These are phyloP conservation scores for Neolamprologus toae DNA, from an alignment of 2,113 vertebrate species.

Conservation along the genomic window DNA sequence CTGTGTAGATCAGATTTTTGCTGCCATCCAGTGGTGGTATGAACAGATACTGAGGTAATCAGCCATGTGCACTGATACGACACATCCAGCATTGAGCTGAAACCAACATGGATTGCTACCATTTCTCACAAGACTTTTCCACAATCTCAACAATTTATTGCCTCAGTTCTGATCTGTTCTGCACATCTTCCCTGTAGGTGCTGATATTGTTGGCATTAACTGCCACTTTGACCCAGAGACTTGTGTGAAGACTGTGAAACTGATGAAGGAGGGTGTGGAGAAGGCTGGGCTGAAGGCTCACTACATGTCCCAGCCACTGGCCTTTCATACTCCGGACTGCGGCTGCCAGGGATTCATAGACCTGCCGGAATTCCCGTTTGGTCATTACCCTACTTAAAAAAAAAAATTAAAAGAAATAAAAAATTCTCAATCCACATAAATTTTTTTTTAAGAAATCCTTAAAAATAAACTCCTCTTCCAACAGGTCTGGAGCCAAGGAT, in stretches of 20 bases:
- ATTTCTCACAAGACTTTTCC: not conserved
- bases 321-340: slow-evolving; percentile 92
- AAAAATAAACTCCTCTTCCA: not conserved
- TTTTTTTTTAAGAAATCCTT: fast-evolving
- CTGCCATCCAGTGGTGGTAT: not conserved
- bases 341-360: slow-evolving; percentile 94
- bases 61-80: not conserved
- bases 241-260: slow-evolving; percentile 79
- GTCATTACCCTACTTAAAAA: slow-evolving; percentile 46
- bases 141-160: not conserved
- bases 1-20: not conserved
- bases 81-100: not conserved
- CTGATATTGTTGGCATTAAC: slow-evolving; percentile 86
- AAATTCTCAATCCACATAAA: not conserved
- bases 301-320: slow-evolving; percentile 89
- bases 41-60: not conserved
- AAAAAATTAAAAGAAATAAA: fast-evolving
- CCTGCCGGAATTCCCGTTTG: slow-evolving; percentile 93
- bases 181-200: slow-evolving; percentile 70
- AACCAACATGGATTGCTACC: not conserved
- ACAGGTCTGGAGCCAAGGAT: slow-evolving; percentile 90
- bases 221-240: slow-evolving; percentile 93
- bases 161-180: not conserved
- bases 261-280: slow-evolving; percentile 92
- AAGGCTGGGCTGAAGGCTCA: slow-evolving; percentile 84